Evolutionary conservation across 2,797 vertebrate species (phyloP).

Genomic region (Microctenopoma lineatum): DNA sequence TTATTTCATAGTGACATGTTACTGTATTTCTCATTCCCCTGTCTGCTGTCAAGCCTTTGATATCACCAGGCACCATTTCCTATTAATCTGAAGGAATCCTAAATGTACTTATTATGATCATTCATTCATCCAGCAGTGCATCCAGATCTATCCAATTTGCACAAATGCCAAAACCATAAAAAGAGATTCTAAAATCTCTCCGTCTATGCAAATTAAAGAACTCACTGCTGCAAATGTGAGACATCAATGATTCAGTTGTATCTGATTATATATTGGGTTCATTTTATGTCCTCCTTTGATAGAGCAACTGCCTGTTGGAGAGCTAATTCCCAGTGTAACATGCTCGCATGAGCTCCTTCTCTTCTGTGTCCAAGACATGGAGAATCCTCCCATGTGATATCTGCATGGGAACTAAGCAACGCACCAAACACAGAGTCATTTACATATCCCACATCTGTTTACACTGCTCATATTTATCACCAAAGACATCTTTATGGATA

Average conservation of each 20-base stretch:
- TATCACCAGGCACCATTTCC: conserved; percentile 33
- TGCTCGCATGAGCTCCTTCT: conserved; percentile 55
- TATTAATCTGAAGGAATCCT: conserved; percentile 53
- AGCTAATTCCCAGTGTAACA: conserved; percentile 66
- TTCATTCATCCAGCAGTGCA: conserved; percentile 47
- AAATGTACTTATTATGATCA: conserved; percentile 44
- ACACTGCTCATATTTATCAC: conserved; percentile 81
- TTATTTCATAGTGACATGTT: conserved; percentile 22
- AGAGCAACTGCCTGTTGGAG: conserved; percentile 43
- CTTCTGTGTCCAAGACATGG: conserved; percentile 65
- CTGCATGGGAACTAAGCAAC: conserved; percentile 59
- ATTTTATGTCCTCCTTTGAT: conserved; percentile 41
- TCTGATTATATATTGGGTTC: conserved; percentile 28
- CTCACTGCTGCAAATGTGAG: background rate
- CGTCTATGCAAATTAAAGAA: conserved; percentile 22
- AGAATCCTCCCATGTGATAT: conserved; percentile 68
- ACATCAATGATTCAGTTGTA: conserved; percentile 28
- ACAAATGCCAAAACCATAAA: conserved; percentile 42
- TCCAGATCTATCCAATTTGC: conserved; percentile 31
- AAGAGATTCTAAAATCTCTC: conserved; percentile 20
- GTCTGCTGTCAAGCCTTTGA: conserved; percentile 30
- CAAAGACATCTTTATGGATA: conserved; percentile 79
- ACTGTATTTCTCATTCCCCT: conserved; percentile 24
- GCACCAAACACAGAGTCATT: conserved; percentile 76
- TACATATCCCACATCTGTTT: conserved; percentile 83